These are phyloP conservation scores for Tragelaphus imberbis DNA, from an alignment of 2,113 vertebrate species.

Conservation along the genomic window DNA sequence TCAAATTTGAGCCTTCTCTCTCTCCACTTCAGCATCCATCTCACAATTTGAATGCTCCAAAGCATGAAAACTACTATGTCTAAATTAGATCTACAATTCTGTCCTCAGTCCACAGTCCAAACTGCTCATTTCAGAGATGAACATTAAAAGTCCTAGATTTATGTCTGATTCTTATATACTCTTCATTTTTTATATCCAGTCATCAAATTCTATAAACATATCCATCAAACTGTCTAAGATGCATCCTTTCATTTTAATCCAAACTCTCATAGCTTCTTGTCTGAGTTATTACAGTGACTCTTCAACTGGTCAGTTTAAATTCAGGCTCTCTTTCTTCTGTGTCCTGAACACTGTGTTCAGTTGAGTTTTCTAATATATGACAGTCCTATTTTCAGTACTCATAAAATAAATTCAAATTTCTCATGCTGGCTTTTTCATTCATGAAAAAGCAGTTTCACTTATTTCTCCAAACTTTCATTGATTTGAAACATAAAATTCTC, in stretches of 20 bases:
- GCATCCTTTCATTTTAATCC: background rate
- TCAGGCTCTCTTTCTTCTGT: background rate
- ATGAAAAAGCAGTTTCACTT: background rate
- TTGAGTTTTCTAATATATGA: background rate
- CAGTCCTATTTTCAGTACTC: background rate
- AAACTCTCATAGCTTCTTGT: background rate
- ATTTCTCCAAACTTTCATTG: background rate
- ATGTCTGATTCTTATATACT: background rate
- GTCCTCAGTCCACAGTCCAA: background rate
- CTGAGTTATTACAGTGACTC: background rate
- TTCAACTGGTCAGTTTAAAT: background rate
- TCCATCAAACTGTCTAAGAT: conserved; percentile 3
- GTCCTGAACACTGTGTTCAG: background rate
- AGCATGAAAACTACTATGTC: background rate
- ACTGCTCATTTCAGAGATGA: background rate
- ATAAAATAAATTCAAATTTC: background rate
- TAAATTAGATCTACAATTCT: background rate
- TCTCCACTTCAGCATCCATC: background rate
- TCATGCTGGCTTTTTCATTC: background rate
- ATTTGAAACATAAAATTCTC: background rate
- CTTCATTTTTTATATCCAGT: background rate
- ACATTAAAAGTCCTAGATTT: background rate
- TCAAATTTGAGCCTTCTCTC: background rate
- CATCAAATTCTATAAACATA: conserved; percentile 25
- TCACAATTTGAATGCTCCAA: background rate